Evolutionary conservation across 2,888 invertebrate species (phyloP).

Genomic region (Synergus gifuensis): DNA sequence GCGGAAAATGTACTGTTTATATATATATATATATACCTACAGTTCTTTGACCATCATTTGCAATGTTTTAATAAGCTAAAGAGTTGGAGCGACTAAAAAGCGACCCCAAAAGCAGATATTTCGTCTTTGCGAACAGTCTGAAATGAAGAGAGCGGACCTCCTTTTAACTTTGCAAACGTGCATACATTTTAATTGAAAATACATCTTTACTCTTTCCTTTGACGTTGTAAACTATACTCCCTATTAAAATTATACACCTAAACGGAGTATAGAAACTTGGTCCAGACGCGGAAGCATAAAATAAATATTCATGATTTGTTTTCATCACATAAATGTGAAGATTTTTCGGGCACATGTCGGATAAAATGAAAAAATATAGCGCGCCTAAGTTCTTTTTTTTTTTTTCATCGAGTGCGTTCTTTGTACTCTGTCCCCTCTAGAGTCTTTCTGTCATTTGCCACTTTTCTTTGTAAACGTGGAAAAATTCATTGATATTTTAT

Average conservation of each 20-base stretch:
- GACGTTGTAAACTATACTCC: neutral
- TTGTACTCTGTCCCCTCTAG: neutral
- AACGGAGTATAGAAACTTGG: neutral
- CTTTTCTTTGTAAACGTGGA: neutral
- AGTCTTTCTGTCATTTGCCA: neutral
- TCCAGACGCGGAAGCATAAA: neutral
- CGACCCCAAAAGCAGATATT: neutral
- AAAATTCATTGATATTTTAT: too few relatives aligned
- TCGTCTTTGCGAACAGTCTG: neutral
- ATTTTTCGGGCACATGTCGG: neutral
- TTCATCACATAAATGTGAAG: neutral
- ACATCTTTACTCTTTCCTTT: neutral
- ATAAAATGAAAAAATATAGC: neutral
- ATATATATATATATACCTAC: too few relatives aligned
- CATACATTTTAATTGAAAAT: neutral
- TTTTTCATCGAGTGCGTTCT: neutral
- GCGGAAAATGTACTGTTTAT: neutral
- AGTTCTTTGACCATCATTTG: neutral
- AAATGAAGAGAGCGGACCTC: neutral
- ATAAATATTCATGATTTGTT: slow-evolving; percentile 23
- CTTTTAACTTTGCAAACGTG: neutral
- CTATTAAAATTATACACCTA: neutral
- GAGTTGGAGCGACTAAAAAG: neutral
- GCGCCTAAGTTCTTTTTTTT: neutral
- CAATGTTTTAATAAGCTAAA: neutral